Conservation (phyloP, 2,113 vertebrate species). For the Prolemur simus region DNA sequence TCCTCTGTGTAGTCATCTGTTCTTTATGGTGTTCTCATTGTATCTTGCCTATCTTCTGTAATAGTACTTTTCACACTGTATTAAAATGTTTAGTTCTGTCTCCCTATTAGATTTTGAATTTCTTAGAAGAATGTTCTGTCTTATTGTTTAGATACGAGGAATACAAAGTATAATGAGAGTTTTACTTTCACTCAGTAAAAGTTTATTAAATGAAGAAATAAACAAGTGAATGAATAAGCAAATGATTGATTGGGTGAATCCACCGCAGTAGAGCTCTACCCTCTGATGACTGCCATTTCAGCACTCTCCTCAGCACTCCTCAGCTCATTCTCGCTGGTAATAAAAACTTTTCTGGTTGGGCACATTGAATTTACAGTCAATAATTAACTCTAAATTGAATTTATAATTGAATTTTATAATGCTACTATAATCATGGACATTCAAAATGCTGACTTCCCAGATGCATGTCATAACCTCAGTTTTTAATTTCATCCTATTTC, state of each 20-base stretch:
- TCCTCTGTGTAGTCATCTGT: background rate
- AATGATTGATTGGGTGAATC: background rate
- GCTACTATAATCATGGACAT: background rate
- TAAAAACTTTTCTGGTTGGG: slow-evolving; percentile 49
- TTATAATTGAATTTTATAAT: slow-evolving; percentile 69
- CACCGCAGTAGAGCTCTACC: background rate
- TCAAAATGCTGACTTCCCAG: slow-evolving; percentile 43
- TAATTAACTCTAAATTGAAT: slow-evolving; percentile 64
- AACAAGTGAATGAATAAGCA: background rate
- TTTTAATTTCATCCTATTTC: slow-evolving; percentile 48
- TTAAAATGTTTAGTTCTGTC: slow-evolving; percentile 13
- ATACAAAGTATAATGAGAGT: too few species aligned
- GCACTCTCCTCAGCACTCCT: background rate
- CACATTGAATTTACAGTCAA: slow-evolving; percentile 58
- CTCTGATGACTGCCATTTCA: background rate
- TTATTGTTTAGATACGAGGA: too few species aligned
- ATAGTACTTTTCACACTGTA: background rate
- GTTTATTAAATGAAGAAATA: slow-evolving; percentile 18
- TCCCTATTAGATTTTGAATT: slow-evolving; percentile 20
- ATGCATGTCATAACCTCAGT: slow-evolving; percentile 16
- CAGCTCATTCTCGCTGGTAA: slow-evolving; percentile 49
- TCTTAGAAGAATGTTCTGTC: background rate
- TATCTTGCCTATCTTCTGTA: background rate
- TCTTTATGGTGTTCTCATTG: background rate
- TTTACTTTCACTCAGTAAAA: background rate